A percentile compares a stretch with the other conserved stretches of the same genome.
phyloP scores from a whole-genome alignment of 2,797 vertebrate species.

The Pseudomugil tenellus region DNA sequence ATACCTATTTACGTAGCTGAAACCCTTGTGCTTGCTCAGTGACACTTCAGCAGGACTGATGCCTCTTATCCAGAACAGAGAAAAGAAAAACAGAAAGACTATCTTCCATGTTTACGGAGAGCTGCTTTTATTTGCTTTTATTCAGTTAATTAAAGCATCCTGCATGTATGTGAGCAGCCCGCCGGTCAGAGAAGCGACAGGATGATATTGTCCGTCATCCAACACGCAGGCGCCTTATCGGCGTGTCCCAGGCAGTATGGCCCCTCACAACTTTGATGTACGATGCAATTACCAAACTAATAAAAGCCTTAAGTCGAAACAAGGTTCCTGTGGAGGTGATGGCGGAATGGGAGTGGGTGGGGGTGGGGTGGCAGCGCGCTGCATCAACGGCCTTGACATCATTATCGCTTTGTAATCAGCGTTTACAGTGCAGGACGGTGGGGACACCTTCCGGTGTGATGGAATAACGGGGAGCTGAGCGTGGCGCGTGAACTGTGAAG shows the following conservation, averaged over 20 bases:
- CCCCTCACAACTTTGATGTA: slow-evolving; percentile 81
- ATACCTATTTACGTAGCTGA: background rate
- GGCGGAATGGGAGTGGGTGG: slow-evolving; percentile 1
- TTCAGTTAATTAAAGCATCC: slow-evolving; percentile 72
- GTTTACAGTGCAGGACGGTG: slow-evolving; percentile 30
- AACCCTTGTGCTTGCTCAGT: slow-evolving; percentile 17
- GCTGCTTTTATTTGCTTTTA: slow-evolving; percentile 47
- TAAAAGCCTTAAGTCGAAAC: slow-evolving; percentile 79
- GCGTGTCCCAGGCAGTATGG: slow-evolving; percentile 67
- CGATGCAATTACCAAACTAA: slow-evolving; percentile 83
- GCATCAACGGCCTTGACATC: slow-evolving; percentile 67
- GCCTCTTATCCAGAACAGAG: slow-evolving; percentile 6
- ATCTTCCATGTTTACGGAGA: slow-evolving; percentile 30
- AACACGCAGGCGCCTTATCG: slow-evolving; percentile 72
- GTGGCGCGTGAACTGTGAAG: too few relatives aligned
- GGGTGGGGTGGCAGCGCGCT: slow-evolving; percentile 10
- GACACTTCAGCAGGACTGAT: slow-evolving; percentile 26
- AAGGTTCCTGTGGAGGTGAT: slow-evolving; percentile 43
- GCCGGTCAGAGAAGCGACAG: slow-evolving; percentile 36
- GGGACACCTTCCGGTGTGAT: slow-evolving; percentile 23
- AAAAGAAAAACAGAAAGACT: slow-evolving; percentile 19
- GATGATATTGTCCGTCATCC: slow-evolving; percentile 75
- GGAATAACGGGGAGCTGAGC: slow-evolving; percentile 26
- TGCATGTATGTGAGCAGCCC: slow-evolving; percentile 34
- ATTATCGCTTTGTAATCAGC: slow-evolving; percentile 70